These are phyloP conservation scores for Tenualosa ilisha DNA, from an alignment of 2,797 vertebrate species.

Conservation along the genomic window DNA sequence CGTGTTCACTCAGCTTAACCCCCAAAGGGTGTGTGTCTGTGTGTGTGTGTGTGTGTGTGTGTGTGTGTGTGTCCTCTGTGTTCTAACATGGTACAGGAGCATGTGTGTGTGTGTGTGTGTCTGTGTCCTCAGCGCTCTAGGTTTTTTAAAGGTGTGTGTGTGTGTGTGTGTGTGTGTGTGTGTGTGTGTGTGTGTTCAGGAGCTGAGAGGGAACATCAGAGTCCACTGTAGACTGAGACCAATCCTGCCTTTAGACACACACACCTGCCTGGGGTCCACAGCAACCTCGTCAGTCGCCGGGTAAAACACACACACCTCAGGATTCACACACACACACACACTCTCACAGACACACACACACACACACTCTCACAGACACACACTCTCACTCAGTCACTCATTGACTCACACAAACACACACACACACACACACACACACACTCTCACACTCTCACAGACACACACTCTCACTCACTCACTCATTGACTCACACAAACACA, in stretches of 20 bases:
- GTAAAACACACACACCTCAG: constrained; percentile 58
- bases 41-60: not conserved
- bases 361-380: not conserved
- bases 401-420: too few species aligned
- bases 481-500: too few species aligned
- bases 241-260: constrained; percentile 69
- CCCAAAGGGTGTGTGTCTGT: not conserved
- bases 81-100: too few species aligned
- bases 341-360: too few species aligned
- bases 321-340: too few species aligned
- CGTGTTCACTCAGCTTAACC: too few species aligned
- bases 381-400: too few species aligned
- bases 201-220: constrained; percentile 82
- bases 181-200: constrained; percentile 66
- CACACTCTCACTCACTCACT: too few species aligned
- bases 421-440: too few species aligned
- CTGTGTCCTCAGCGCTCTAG: not conserved
- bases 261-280: constrained; percentile 25
- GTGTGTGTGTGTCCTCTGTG: not conserved
- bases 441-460: too few species aligned
- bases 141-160: too few species aligned
- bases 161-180: constrained; percentile 49
- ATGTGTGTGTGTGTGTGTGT: not conserved
- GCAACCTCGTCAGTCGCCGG: constrained; percentile 46
- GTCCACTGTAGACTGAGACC: constrained; percentile 85